Evolutionary conservation across 2,888 invertebrate species (phyloP).

Genomic region (Drosophila rellima): DNA sequence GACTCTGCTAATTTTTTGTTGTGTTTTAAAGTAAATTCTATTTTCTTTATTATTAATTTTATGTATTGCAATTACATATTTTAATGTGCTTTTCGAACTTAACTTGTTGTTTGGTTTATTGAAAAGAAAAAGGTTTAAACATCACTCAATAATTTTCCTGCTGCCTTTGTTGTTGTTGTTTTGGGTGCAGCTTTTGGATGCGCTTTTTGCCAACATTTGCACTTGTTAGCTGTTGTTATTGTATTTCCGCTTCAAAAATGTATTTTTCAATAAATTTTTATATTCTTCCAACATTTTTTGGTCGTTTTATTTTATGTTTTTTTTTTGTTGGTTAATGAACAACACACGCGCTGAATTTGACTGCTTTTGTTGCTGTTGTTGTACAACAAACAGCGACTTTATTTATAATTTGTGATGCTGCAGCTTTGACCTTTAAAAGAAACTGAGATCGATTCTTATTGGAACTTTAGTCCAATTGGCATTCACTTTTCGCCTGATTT

Average conservation of each 20-base stretch:
- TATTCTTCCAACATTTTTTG: constrained; percentile 36
- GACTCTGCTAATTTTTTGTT: constrained; percentile 12
- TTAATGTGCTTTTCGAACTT: constrained; percentile 40
- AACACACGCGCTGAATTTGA: constrained; percentile 40
- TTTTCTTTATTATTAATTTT: constrained; percentile 24
- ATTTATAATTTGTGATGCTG: constrained; percentile 39
- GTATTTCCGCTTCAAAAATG: constrained; percentile 33
- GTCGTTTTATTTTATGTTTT: constrained; percentile 17
- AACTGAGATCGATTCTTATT: constrained; percentile 27
- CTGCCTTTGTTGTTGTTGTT: constrained; percentile 6
- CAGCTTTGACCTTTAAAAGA: constrained; percentile 71
- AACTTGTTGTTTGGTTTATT: constrained; percentile 36
- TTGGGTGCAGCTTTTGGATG: constrained; percentile 30
- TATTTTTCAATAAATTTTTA: constrained; percentile 41
- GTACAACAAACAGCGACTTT: constrained; percentile 25
- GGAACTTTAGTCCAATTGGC: constrained; percentile 41
- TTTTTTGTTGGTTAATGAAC: constrained; percentile 40
- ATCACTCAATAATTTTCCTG: constrained; percentile 24
- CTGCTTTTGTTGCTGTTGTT: constrained; percentile 27
- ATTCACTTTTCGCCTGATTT: constrained; percentile 60
- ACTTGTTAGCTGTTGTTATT: constrained; percentile 32
- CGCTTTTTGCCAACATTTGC: constrained; percentile 31
- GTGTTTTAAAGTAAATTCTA: constrained; percentile 2
- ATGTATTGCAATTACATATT: constrained; percentile 37
- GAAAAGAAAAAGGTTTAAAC: constrained; percentile 21